Evolutionary conservation across 2,888 invertebrate genomes (phyloP), one percentile per base, ranked within the genome.

Genomic region (Volucella zonaria): DNA sequence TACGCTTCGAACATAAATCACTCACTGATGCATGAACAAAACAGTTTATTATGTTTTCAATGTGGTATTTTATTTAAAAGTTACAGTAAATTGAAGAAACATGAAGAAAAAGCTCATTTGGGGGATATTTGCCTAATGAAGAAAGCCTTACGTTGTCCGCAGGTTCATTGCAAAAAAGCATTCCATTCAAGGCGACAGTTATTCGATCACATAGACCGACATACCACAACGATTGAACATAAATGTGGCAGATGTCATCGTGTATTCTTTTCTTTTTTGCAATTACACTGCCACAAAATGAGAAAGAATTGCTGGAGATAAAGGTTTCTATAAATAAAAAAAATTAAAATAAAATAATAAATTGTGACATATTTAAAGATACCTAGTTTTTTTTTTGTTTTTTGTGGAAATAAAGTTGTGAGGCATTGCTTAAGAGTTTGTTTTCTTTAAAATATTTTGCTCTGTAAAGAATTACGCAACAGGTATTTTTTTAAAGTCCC

Each of bases 91-190:
- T 47, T 79, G 2, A 18, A 43, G 12, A 49, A 4, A 0, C 83
- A 83, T 10, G 83, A 82, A 42, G 31, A 38, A 3, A 49, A 12
- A 8, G 12, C 3, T 1, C 75, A 83, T 43, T 0, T n/a, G 8
- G 43, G 31, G 2, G 31, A 59, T 1, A 42, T 12, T 8, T 10
- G 64, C 1, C 43, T 64, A 18, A 74, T 82, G 14, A 70, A 70
- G 1, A 83, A 66, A 52, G 75, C 79, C 3, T 10, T 83, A 3
- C 83, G 83, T 12, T 83, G 83, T 12, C 83, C 83, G 0, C 79
- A 83, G 54, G 62, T 79, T 2, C 40, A 83, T 15, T 83, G 82
- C 47, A 38, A 40, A 3, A 79, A 79, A 8, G 82, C 82, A 1
- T 82, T 82, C 43, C 74, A 83, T n/a, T 79, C 82, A 1, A 62